Base-by-base conservation (phyloP, 2,797 vertebrate genomes). In the Sebastolobus altivelis region DNA sequence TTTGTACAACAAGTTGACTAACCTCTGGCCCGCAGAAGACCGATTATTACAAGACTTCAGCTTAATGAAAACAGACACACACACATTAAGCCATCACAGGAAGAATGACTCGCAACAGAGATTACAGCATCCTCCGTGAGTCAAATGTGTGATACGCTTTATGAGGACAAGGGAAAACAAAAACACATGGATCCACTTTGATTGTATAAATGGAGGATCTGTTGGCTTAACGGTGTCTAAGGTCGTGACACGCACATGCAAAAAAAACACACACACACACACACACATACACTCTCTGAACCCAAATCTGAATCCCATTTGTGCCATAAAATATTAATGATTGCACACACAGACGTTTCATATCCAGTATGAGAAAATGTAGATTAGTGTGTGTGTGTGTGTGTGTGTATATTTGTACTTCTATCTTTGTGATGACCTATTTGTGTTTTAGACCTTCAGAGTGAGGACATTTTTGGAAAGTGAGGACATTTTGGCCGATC, bases 1-100 rank as follows among this genome's bases (percentile, higher is more conserved):
- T 75, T 46, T 55, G 67, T 80, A 75, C 76, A 77, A 87, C 80
- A 82, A 80, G 75, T 60, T 43, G 38, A 75, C 61, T 81, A 75
- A 92, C 75, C 81, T 90, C 81, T 89, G 88, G 81, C 68, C 89
- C 25, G 80, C 77, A 88, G 81, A 69, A 78, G 43, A 80, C 73
- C 59, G 82, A 89, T 87, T 85, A 76, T 84, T 84, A 89, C 78
- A 86, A 88, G 79, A 79, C 71, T 65, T 81, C 38, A 59, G 62
- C 68, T 66, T 89, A 90, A 91, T 90, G 79, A 84, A 85, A 92
- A 86, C 83, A 92, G 84, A 90, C 91, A 78, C 75, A 83, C 82
- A 78, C 80, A 74, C 84, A 90, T 85, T 68, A 81, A 87, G 54
- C 68, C 75, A 56, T 92, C 83, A 84, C 70, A 83, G 76, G 82